A percentile compares a stretch with the other conserved stretches of the same genome.
These are phyloP conservation scores for Tipula lateralis DNA, from an alignment of 2,888 invertebrate species.

Conservation along the genomic window DNA sequence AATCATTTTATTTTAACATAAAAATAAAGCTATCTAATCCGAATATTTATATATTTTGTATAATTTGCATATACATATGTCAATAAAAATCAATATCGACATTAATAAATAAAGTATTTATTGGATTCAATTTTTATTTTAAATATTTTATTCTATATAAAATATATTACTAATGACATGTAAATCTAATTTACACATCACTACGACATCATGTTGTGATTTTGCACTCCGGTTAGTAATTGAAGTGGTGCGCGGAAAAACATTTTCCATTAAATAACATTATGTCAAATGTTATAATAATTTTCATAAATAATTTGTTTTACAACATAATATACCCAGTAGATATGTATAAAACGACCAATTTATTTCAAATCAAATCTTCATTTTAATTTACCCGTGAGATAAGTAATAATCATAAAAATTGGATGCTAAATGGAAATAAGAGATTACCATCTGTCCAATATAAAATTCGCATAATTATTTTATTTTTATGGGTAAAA, in stretches of 20 bases:
- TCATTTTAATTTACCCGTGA: not conserved
- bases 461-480: not conserved
- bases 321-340: not conserved
- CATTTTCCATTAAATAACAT: not conserved
- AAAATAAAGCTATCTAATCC: not conserved
- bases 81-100: not conserved
- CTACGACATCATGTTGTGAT: not conserved
- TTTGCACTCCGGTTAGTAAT: not conserved
- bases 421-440: not conserved
- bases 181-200: not conserved
- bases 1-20: not conserved
- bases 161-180: not conserved
- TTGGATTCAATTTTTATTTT: too few species aligned
- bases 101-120: not conserved
- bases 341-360: not conserved
- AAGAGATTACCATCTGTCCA: not conserved
- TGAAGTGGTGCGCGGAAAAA: not conserved
- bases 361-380: constrained; percentile 11
- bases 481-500: constrained; percentile 9
- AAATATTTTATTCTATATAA: not conserved
- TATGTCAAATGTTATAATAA: not conserved
- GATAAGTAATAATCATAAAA: not conserved
- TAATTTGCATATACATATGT: not conserved
- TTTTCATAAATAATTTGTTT: not conserved
- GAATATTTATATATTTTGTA: not conserved